phyloP scores from a whole-genome alignment of 2,888 invertebrate genomes.

The Formica aserva region DNA sequence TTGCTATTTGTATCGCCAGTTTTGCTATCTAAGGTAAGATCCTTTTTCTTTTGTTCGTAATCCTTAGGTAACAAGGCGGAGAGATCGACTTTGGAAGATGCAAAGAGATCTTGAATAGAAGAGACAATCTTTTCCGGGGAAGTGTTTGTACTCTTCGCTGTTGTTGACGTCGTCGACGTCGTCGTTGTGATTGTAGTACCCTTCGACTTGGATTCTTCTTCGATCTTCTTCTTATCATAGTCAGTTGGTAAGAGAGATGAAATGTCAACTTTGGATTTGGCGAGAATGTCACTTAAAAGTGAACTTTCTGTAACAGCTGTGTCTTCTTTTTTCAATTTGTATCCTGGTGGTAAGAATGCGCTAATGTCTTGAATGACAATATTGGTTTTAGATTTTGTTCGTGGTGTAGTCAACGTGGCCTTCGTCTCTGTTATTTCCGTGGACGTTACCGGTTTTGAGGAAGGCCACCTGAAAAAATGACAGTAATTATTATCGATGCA shows the following conservation, averaged over 20 bases:
- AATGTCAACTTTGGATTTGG: conserved; percentile 86
- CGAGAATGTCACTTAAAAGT: conserved; percentile 81
- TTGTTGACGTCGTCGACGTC: conserved; percentile 50
- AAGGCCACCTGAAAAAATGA: conserved; percentile 61
- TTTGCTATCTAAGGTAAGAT: conserved; percentile 31
- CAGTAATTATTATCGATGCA: background rate
- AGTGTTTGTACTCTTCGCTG: conserved; percentile 27
- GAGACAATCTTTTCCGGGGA: conserved; percentile 57
- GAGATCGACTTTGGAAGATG: conserved; percentile 83
- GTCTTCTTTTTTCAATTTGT: conserved; percentile 87
- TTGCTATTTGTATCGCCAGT: conserved; percentile 1
- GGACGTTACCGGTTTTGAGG: conserved; percentile 60
- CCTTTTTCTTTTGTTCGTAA: conserved; percentile 86
- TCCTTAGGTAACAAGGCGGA: conserved; percentile 87
- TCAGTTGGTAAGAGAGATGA: conserved; percentile 89
- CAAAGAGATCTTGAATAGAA: conserved; percentile 81
- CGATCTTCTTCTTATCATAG: conserved; percentile 86
- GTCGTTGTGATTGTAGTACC: background rate
- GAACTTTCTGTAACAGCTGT: conserved; percentile 81
- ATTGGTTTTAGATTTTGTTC: conserved; percentile 58
- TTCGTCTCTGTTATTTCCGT: conserved; percentile 55
- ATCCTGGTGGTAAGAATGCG: conserved; percentile 90
- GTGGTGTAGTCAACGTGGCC: conserved; percentile 40
- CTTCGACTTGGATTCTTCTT: conserved; percentile 10
- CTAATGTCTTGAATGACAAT: conserved; percentile 86